Base-by-base conservation (phyloP, 2,797 vertebrate genomes). In the Sitta carolinensis region DNA sequence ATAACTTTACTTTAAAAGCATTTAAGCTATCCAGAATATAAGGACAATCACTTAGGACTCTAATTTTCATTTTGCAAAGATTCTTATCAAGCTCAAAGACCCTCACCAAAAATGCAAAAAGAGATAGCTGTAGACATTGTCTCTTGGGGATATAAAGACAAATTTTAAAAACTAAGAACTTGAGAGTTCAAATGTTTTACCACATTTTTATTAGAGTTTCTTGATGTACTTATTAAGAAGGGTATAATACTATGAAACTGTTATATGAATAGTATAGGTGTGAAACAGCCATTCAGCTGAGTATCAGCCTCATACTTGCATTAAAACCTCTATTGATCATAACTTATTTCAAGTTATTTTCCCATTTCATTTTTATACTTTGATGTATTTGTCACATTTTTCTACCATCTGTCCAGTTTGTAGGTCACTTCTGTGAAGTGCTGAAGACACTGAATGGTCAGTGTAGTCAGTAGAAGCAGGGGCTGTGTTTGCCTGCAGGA, bases 331-430 rank as follows among this genome's bases (percentile, higher is more conserved):
- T 26, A 78, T 30, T 27, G 29, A 16, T 54, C 66, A 32, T 47
- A 30, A 38, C 21, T 5, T 68, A 13, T 45, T 68, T 61, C 26
- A 75, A 79, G 7, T 25, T 42, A 12, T 54, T 87, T 87, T 57
- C 21, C 13, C 12, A 8, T 51, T 36, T 43, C 0, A 18, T 43
- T 74, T 86, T 86, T 27, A 32, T 63, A 4, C 13, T 82, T 78
- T n/a, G 30, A 29, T 32, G 15, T 6, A 26, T n/a, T 77, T 42
- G 4, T 55, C 63, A 29, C 13, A 10, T 29, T 70, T 59, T 90
- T 59, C 38, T 91, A 17, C 51, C 3, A 0, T 18, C n/a, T 4
- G 1, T n/a, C 26, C 9, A 21, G 4, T 59, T 68, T 4, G 3
- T 8, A 12, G 11, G 18, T 63, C 42, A 42, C 29, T 64, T 55